These are phyloP conservation scores for Gnathonemus echidnorhynchus DNA, from an alignment of 2,113 vertebrate genomes.

Conservation along the genomic window DNA sequence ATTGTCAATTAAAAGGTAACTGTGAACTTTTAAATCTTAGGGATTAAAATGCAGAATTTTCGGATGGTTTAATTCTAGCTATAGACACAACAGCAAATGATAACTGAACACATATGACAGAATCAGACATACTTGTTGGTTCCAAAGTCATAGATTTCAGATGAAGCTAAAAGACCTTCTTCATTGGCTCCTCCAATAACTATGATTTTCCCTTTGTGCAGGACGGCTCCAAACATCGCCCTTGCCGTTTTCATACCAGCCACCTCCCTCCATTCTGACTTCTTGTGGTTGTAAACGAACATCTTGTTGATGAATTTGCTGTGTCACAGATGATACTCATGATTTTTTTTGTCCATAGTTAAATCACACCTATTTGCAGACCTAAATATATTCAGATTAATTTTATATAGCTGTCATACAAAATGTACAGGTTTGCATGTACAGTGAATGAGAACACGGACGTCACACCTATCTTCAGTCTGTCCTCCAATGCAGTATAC, in stretches of 20 bases:
- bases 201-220: slow-evolving; percentile 84
- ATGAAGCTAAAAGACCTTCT: slow-evolving; percentile 76
- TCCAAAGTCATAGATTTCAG: slow-evolving; percentile 86
- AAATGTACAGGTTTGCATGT: background rate
- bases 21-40: background rate
- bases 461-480: slow-evolving; percentile 88
- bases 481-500: slow-evolving; percentile 92
- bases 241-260: slow-evolving; percentile 86
- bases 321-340: slow-evolving; percentile 2
- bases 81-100: background rate
- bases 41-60: background rate
- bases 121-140: slow-evolving; percentile 80
- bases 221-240: slow-evolving; percentile 83
- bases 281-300: slow-evolving; percentile 91
- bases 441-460: background rate
- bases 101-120: background rate
- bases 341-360: background rate
- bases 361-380: background rate
- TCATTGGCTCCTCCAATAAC: slow-evolving; percentile 88
- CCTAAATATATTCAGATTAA: background rate
- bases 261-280: slow-evolving; percentile 92
- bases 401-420: too few species aligned
- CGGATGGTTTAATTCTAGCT: background rate
- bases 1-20: background rate
- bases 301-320: slow-evolving; percentile 88